A percentile compares a stretch with the other conserved stretches of the same genome.
Conservation (phyloP, 2,888 invertebrate genomes). For the Rotaria socialis region DNA sequence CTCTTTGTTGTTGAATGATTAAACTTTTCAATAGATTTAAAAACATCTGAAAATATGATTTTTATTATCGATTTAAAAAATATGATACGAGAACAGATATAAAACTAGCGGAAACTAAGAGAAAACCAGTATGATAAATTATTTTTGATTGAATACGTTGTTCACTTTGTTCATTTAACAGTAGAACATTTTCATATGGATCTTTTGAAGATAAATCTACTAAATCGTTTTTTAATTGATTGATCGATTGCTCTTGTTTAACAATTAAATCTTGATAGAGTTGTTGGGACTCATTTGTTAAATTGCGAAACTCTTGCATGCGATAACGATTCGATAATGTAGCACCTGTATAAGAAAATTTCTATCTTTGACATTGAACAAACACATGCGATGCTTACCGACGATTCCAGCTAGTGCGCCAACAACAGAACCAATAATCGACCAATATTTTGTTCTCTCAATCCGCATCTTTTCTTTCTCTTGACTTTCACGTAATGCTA, state of each 20-base stretch:
- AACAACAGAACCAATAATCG: slow-evolving; percentile 15
- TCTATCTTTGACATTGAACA: background rate
- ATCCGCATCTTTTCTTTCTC: slow-evolving; percentile 76
- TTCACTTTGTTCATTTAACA: background rate
- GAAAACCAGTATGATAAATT: background rate
- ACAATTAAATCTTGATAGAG: background rate
- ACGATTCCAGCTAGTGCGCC: slow-evolving; percentile 12
- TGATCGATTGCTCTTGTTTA: background rate
- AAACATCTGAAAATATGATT: background rate
- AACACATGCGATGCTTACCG: background rate
- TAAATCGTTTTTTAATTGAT: background rate
- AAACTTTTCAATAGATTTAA: background rate
- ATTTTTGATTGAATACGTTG: background rate
- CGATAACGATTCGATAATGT: slow-evolving; percentile 14
- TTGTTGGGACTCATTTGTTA: background rate
- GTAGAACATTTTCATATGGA: background rate
- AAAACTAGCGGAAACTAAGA: background rate
- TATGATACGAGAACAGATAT: background rate
- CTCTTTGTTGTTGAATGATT: background rate
- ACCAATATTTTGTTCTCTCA: slow-evolving; percentile 74
- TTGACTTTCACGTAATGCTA: slow-evolving; percentile 74
- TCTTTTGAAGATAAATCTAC: background rate
- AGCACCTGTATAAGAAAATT: background rate
- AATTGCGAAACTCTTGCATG: background rate
- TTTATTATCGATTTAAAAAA: background rate